phyloP scores from a whole-genome alignment of 2,113 vertebrate genomes.

The Thinocorus orbignyianus region DNA sequence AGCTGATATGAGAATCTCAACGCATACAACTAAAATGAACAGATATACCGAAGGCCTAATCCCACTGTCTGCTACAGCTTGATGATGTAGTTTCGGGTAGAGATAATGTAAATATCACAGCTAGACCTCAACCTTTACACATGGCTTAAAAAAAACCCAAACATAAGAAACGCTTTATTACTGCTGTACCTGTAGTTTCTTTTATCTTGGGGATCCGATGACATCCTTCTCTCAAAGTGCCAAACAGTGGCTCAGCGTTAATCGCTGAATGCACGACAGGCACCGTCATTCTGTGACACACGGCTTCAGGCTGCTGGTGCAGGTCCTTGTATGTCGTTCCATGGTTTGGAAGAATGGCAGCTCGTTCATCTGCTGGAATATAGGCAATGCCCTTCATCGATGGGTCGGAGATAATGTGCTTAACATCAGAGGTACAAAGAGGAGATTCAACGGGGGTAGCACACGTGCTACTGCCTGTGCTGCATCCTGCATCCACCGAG shows the following conservation, averaged over 20 bases:
- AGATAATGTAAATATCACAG: not conserved
- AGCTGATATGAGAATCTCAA: not conserved
- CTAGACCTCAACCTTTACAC: not conserved
- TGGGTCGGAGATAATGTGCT: constrained; percentile 85
- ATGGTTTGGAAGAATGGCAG: constrained; percentile 77
- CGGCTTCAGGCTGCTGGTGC: constrained; percentile 85
- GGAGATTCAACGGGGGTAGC: constrained; percentile 92
- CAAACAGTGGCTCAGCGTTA: constrained; percentile 85
- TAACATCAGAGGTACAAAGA: constrained; percentile 84
- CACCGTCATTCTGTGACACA: constrained; percentile 86
- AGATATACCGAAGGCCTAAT: not conserved
- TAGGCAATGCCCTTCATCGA: constrained; percentile 83
- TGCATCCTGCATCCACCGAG: constrained; percentile 93
- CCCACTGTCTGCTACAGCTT: not conserved
- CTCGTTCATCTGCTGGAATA: constrained; percentile 83
- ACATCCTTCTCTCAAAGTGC: constrained; percentile 85
- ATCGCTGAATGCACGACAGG: constrained; percentile 87
- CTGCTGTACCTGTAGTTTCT: constrained; percentile 98
- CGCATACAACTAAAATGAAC: not conserved
- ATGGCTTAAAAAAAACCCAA: not conserved
- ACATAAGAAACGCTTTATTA: constrained; percentile 38
- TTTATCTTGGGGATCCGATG: constrained; percentile 96
- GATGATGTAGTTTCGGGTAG: not conserved
- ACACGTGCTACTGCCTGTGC: constrained; percentile 90
- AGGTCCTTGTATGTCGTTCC: constrained; percentile 80